Conservation (phyloP, 2,888 invertebrate species). For the Iselma pallidipennis region DNA sequence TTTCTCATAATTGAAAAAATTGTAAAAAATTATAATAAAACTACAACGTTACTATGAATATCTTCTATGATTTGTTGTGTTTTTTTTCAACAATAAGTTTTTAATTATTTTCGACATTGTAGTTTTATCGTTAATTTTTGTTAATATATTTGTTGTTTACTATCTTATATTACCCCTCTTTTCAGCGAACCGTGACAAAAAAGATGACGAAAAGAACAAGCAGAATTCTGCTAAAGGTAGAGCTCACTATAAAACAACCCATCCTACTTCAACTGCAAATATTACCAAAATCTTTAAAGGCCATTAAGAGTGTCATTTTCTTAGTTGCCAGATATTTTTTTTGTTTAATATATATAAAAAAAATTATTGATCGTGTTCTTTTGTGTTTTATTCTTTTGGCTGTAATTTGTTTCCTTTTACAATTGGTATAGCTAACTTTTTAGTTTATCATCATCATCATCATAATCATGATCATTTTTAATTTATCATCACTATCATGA, state of each 20-base stretch:
- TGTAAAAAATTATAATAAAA: neutral
- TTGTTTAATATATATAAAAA: slow-evolving; percentile 29
- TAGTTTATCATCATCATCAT: neutral
- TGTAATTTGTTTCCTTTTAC: neutral
- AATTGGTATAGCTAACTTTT: neutral
- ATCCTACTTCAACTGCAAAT: slow-evolving; percentile 37
- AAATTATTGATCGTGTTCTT: slow-evolving; percentile 34
- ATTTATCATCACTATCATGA: neutral
- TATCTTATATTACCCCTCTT: slow-evolving; percentile 37
- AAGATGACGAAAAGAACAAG: slow-evolving; percentile 52
- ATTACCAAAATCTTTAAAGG: slow-evolving; percentile 40
- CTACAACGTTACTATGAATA: neutral
- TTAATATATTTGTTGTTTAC: slow-evolving; percentile 14
- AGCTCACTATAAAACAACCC: slow-evolving; percentile 46
- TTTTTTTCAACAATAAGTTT: neutral
- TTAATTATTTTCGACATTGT: neutral
- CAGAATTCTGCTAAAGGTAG: slow-evolving; percentile 52
- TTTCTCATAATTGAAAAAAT: neutral
- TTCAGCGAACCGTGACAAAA: slow-evolving; percentile 54
- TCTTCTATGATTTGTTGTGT: neutral
- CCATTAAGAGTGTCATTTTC: slow-evolving; percentile 34
- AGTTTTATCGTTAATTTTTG: neutral
- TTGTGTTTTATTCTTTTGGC: slow-evolving; percentile 33
- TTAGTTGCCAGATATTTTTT: slow-evolving; percentile 24
- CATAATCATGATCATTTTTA: too few relatives aligned